These are phyloP conservation scores for Kuschelorhynchus macadamiae DNA, from an alignment of 2,888 invertebrate genomes.

Conservation along the genomic window DNA sequence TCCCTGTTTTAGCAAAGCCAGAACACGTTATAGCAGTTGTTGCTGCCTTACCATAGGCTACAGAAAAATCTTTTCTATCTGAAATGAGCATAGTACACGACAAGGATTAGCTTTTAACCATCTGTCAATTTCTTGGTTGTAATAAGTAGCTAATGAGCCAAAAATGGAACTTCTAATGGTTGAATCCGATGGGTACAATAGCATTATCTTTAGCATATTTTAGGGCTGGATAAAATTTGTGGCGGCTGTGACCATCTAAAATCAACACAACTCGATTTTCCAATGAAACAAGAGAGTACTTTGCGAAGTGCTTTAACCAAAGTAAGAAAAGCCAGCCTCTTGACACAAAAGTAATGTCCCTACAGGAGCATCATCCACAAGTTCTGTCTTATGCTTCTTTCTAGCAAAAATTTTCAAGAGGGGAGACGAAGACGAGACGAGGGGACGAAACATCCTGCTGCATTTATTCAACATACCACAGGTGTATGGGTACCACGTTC, in stretches of 20 bases:
- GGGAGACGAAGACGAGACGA: too few species aligned
- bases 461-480: conserved; percentile 2
- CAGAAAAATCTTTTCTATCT: conserved; percentile 56
- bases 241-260: conserved; percentile 2
- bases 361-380: conserved; percentile 40
- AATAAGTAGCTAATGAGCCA: conserved; percentile 58
- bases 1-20: conserved; percentile 55
- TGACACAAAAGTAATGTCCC: conserved; percentile 53
- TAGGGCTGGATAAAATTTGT: not conserved
- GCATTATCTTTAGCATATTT: conserved; percentile 1
- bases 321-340: conserved; percentile 58
- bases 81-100: conserved; percentile 56
- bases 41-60: conserved; percentile 58
- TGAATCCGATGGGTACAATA: not conserved
- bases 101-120: conserved; percentile 59
- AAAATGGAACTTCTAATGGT: conserved; percentile 34
- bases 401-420: conserved; percentile 7
- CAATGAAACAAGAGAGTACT: conserved; percentile 11
- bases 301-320: conserved; percentile 55
- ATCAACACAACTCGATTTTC: not conserved
- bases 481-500: conserved; percentile 4
- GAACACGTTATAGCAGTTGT: conserved; percentile 52
- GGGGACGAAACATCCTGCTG: too few species aligned
- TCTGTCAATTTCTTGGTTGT: conserved; percentile 55
- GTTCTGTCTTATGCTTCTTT: conserved; percentile 14